A percentile compares a stretch with the other conserved stretches of the same genome.
Conservation (phyloP, 1,140 invertebrate species). For the Lepidurus packardi region DNA sequence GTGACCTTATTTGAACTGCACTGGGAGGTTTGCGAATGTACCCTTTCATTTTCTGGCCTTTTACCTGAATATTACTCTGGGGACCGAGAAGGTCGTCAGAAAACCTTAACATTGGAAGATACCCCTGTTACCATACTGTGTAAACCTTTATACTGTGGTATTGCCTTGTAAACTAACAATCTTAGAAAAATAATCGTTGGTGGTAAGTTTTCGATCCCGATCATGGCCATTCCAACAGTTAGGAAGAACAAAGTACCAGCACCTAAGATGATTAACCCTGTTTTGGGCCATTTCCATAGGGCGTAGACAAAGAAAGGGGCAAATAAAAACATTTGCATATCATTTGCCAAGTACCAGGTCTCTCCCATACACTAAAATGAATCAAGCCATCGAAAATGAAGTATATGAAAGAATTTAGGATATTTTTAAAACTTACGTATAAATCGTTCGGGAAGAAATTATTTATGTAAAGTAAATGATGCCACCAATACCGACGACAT, state of each 20-base stretch:
- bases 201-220: not conserved
- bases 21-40: too few relatives aligned
- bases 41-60: too few relatives aligned
- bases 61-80: too few relatives aligned
- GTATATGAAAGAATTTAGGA: not conserved
- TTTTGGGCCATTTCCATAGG: constrained; percentile 27
- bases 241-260: not conserved
- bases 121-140: too few relatives aligned
- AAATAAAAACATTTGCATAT: constrained; percentile 52
- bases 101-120: too few relatives aligned
- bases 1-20: too few relatives aligned
- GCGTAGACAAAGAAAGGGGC: constrained; percentile 42
- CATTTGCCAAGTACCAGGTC: constrained; percentile 55
- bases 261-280: constrained; percentile 10
- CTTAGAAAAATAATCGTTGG: not conserved
- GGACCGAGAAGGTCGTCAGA: too few relatives aligned
- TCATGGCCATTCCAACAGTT: not conserved
- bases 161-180: not conserved
- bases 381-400: not conserved
- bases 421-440: not conserved
- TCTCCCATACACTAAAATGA: constrained; percentile 51
- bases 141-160: too few relatives aligned
- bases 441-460: constrained; percentile 30
- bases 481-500: constrained; percentile 54
- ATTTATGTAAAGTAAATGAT: constrained; percentile 45